Base-by-base conservation (phyloP, 2,888 invertebrate species). In the Lithodes maja region DNA sequence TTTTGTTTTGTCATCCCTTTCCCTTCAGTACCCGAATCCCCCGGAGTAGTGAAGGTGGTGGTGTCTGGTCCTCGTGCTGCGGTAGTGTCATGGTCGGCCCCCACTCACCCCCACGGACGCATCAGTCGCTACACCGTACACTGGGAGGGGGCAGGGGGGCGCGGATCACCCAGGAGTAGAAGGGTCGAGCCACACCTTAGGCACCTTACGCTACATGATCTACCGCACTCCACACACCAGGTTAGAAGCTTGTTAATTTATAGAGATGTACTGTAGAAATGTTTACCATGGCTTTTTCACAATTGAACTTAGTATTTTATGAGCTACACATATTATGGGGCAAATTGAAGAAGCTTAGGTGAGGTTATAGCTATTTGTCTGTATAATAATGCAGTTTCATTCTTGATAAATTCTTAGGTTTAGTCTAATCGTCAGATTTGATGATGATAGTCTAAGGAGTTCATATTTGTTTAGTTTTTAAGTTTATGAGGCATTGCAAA, bases 151-250 rank as follows among this genome's bases (percentile, higher is more conserved):
- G 79, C 83, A 2, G 86, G 81, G 5, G 82, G 74, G 50, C 83
- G 85, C n/a, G 86, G 74, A 2, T 81, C 61, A 0, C 82, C 87
- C 2, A 80, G 86, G 54, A 85, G 81, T 33, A 81, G 90, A 1
- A 79, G 84, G 2, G 90, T 91, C 68, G 91, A 88, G 9, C 86
- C 91, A 2, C 86, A 79, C 33, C 84, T 84, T 53, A 90, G 87
- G 3, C 90, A 91, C 80, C 86, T 90, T 49, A 84, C 84, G 61
- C 33, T 90, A n/a, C 90, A 89, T 69, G 90, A 90, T 71, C 90
- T 91, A 15, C 50, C 88, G 0, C 88, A 89, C 80, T 55, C 85
- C 50, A 89, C 88, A 49, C 61, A 89, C 50, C 81, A 89, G 85
- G 88, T 89, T 17, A 82, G 82, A 7, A 0, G 2, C 54, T n/a